Evolutionary conservation across 2,888 invertebrate genomes (phyloP).

Genomic region (Tridacna crocea): DNA sequence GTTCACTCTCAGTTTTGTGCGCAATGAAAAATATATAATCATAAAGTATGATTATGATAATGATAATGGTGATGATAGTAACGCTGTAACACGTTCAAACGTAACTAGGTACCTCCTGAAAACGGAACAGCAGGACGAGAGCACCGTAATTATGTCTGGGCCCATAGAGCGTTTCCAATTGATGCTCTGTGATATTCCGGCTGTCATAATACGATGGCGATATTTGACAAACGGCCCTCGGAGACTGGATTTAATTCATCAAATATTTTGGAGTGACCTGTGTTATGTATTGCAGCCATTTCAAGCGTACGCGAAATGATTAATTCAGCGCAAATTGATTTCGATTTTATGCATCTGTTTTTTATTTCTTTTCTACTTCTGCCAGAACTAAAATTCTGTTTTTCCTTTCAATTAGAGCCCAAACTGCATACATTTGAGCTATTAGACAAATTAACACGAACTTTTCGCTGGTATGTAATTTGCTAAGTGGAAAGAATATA

Average conservation of each 20-base stretch:
- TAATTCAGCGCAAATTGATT: constrained; percentile 50
- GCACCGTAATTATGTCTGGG: constrained; percentile 14
- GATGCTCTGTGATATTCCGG: constrained; percentile 54
- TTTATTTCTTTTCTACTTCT: constrained; percentile 14
- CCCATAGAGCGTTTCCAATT: constrained; percentile 39
- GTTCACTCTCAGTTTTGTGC: too few relatives aligned
- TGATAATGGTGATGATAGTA: too few relatives aligned
- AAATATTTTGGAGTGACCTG: constrained; percentile 38
- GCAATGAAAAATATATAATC: too few relatives aligned
- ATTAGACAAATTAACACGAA: too few relatives aligned
- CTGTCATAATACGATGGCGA: constrained; percentile 53
- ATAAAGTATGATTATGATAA: too few relatives aligned
- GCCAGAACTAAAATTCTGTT: neutral
- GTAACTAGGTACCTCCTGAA: too few relatives aligned
- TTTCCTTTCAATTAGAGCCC: neutral
- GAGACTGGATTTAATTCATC: constrained; percentile 59
- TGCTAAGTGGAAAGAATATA: too few relatives aligned
- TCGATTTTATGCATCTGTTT: constrained; percentile 43
- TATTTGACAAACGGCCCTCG: constrained; percentile 54
- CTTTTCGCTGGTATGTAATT: too few relatives aligned
- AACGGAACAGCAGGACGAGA: constrained; percentile 5
- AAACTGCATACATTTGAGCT: too few relatives aligned
- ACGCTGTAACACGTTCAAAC: too few relatives aligned
- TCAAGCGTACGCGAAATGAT: constrained; percentile 38
- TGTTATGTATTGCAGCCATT: constrained; percentile 30